These are phyloP conservation scores for Molothrus ater DNA, from an alignment of 2,797 vertebrate genomes.

Conservation along the genomic window DNA sequence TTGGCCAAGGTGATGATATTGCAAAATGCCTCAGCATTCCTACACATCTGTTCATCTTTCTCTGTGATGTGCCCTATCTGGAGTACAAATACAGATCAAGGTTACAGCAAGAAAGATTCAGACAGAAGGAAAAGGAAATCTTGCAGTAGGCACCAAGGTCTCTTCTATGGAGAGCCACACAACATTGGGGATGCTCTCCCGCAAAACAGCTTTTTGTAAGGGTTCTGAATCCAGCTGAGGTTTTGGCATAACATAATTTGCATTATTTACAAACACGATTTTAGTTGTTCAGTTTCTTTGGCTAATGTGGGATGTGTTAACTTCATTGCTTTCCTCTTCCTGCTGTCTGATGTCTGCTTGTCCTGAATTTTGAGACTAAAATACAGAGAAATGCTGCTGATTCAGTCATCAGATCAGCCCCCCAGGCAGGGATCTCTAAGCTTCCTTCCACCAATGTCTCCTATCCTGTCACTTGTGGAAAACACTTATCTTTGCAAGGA, in stretches of 20 bases:
- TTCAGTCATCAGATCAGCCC: neutral
- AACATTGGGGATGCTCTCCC: neutral
- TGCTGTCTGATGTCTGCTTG: neutral
- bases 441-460: neutral
- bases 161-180: neutral
- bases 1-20: neutral
- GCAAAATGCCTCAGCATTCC: neutral
- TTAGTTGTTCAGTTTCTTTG: neutral
- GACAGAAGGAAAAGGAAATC: neutral
- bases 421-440: neutral
- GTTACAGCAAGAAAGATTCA: neutral
- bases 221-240: neutral
- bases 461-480: neutral
- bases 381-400: neutral
- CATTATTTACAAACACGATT: neutral
- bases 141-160: neutral
- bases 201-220: neutral
- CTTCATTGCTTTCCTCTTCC: neutral
- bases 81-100: neutral
- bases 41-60: neutral
- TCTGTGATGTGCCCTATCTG: neutral
- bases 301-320: neutral
- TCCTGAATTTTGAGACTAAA: neutral
- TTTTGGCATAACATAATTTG: neutral
- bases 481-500: neutral